These are phyloP conservation scores for Rhombomys opimus DNA, from an alignment of 2,113 vertebrate genomes.

Conservation along the genomic window DNA sequence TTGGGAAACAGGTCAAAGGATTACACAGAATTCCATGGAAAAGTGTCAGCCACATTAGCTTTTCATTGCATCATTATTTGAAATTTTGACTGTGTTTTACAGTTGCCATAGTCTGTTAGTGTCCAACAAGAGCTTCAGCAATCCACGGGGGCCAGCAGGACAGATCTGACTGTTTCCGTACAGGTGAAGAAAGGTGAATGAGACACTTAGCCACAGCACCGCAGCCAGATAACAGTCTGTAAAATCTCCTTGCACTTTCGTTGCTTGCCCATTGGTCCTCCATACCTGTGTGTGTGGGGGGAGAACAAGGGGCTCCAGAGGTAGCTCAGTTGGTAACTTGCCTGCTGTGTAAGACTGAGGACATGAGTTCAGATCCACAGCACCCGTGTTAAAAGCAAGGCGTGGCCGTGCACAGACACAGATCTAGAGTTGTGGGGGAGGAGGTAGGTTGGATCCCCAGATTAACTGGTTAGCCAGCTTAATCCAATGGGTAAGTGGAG, in stretches of 20 bases:
- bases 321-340: background rate
- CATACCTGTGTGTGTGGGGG: background rate
- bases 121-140: background rate
- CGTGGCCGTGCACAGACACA: background rate
- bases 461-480: background rate
- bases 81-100: background rate
- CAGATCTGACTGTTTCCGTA: background rate
- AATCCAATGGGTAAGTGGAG: too few species aligned
- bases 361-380: background rate
- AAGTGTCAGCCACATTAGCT: background rate
- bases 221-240: background rate
- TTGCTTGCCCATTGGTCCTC: background rate
- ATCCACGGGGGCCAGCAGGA: background rate
- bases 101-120: background rate
- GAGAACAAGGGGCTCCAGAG: background rate
- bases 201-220: background rate
- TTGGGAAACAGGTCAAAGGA: background rate
- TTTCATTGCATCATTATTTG: background rate
- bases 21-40: background rate
- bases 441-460: background rate
- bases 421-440: background rate
- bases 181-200: too few species aligned
- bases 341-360: background rate
- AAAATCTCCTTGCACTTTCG: background rate
- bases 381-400: background rate